Conservation (phyloP, 2,113 vertebrate genomes). For the Anas platyrhynchos region DNA sequence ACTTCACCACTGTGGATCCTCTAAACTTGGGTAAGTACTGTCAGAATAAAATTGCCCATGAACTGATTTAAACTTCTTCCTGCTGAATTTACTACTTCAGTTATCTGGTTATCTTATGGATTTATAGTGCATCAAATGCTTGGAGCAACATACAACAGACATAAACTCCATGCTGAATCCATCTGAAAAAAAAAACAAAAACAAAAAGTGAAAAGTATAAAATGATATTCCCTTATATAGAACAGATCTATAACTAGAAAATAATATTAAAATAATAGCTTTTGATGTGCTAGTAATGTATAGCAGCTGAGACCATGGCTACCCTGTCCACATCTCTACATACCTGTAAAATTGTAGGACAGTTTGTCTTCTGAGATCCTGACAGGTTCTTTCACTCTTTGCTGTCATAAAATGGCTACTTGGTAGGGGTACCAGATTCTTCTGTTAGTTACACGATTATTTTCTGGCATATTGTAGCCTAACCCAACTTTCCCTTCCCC, state of each 20-base stretch:
- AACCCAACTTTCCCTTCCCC: neutral
- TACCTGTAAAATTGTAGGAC: neutral
- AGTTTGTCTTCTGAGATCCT: neutral
- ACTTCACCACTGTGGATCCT: slow-evolving; percentile 5
- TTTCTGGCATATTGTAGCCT: neutral
- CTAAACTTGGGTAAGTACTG: neutral
- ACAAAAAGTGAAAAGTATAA: neutral
- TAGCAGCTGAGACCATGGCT: neutral
- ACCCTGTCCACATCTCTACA: neutral
- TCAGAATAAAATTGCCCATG: slow-evolving; percentile 4
- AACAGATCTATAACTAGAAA: neutral
- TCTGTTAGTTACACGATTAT: neutral
- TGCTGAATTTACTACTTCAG: neutral
- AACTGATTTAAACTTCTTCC: neutral
- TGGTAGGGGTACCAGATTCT: neutral
- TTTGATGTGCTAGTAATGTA: neutral
- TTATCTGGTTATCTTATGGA: neutral
- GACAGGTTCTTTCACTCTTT: neutral
- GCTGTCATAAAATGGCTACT: neutral
- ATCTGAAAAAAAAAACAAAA: neutral
- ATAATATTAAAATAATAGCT: neutral
- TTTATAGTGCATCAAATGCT: neutral
- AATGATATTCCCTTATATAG: neutral
- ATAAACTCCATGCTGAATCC: neutral
- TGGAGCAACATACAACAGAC: neutral